Base-by-base conservation (phyloP, 2,888 invertebrate species). In the Lydus trimaculatus region DNA sequence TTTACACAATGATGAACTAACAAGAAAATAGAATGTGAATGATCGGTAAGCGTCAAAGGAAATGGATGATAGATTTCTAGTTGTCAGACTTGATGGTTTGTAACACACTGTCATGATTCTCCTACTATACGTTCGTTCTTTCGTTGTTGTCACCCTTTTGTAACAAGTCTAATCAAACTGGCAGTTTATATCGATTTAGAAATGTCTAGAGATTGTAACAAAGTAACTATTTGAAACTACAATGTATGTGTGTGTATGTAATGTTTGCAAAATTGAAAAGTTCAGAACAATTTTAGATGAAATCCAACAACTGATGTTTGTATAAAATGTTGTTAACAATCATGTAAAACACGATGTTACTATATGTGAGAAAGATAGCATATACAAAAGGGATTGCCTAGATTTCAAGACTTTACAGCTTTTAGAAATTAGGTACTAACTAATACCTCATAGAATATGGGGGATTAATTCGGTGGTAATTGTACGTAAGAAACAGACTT, bases 81-180 rank as follows among this genome's bases (percentile, higher is more conserved):
- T 56, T 56, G 56, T 56, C 56, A 23, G 56, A 56, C 13, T 56
- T 56, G 56, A 56, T 56, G 56, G 48, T 48, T 20, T 48, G 48
- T 48, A 48, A 20, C 48, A 20, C 48, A 48, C 20, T 20, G 48
- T 48, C 48, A 48, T 48, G 48, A 48, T 56, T 56, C 25, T 13
- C 11, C 56, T 25, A 13, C 56, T 25, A 56, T 23, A 43, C 43
- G 25, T 56, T 56, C 25, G 23, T 56, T 15, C n/a, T 68, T 68
- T 58, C 64, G 58, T 67, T 72, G 72, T 73, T n/a, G n/a, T n/a
- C n/a, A n/a, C 72, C 71, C 69, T 72, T 72, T 43, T 43, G 65
- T 73, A 73, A 72, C 74, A 73, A 43, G 68, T 73, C 72, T 67
- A 70, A 74, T 74, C 70, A 68, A 66, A 64, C 70, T 72, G 70